phyloP scores from a whole-genome alignment of 2,797 vertebrate genomes.

The Megaceryle alcyon region DNA sequence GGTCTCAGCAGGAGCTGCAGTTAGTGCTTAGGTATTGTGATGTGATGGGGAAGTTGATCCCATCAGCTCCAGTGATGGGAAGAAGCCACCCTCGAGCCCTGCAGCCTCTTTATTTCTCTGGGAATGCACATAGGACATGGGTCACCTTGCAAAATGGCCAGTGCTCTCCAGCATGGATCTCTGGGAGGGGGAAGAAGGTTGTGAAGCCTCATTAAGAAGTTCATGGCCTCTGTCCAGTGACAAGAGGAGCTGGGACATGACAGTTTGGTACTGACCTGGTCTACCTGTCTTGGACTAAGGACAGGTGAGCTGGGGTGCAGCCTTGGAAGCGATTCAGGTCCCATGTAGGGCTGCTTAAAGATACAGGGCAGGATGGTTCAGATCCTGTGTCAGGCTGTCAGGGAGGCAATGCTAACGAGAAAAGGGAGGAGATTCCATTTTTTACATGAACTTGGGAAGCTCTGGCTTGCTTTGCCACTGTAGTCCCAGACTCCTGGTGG shows the following conservation, averaged over 20 bases:
- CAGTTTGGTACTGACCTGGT: neutral
- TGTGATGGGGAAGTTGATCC: neutral
- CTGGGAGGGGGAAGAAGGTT: neutral
- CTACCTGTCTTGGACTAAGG: neutral
- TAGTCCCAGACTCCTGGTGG: rapidly evolving
- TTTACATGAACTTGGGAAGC: neutral
- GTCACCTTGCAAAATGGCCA: neutral
- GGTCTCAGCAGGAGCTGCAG: neutral
- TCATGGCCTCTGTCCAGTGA: neutral
- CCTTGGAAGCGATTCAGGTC: neutral
- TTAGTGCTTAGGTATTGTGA: rapidly evolving
- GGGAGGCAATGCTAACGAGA: neutral
- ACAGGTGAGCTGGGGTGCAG: neutral
- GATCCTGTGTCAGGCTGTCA: neutral
- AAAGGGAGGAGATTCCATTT: neutral
- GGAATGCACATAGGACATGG: neutral
- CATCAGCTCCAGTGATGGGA: neutral
- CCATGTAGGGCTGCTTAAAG: neutral
- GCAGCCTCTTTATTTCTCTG: neutral
- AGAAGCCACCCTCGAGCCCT: neutral
- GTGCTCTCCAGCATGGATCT: neutral
- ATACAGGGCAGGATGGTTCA: neutral
- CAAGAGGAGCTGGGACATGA: neutral
- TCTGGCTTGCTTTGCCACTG: neutral
- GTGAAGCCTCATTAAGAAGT: neutral